A percentile compares a stretch with the other conserved stretches of the same genome.
These are phyloP conservation scores for Camponotus floridanus DNA, from an alignment of 1,140 invertebrate species.

Conservation along the genomic window DNA sequence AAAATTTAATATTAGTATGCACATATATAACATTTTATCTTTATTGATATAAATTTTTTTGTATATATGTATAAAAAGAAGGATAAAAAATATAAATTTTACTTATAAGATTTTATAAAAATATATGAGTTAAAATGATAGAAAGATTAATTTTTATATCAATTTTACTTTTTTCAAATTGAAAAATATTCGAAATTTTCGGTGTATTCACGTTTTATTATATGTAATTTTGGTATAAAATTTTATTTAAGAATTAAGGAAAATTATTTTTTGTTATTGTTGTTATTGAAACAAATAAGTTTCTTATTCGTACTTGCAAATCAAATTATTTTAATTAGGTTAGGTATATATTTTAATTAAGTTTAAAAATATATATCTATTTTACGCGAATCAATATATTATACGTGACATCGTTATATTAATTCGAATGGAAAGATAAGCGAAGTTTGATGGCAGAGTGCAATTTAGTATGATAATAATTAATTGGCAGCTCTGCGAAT, in stretches of 20 bases:
- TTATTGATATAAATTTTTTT: conserved; percentile 3
- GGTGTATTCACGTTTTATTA: neutral
- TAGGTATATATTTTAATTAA: too few relatives aligned
- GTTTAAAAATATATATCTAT: too few relatives aligned
- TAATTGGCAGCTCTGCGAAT: conserved; percentile 50
- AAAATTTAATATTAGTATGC: neutral
- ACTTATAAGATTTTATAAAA: neutral
- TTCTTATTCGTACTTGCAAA: too few relatives aligned
- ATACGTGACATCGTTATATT: neutral
- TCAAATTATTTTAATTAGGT: too few relatives aligned
- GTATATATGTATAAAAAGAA: neutral
- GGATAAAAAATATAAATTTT: neutral
- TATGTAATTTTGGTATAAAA: too few relatives aligned
- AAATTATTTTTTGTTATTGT: too few relatives aligned
- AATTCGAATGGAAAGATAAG: neutral
- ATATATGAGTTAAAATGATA: neutral
- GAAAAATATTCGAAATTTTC: neutral
- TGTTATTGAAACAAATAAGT: too few relatives aligned
- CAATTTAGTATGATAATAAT: conserved; percentile 46
- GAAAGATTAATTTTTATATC: neutral
- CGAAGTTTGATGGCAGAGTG: neutral
- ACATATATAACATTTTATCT: neutral
- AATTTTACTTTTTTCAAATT: neutral
- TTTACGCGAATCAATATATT: neutral
- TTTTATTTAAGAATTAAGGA: too few relatives aligned